Percentiles rank a stretch among this genome's conserved stretches.
Evolutionary conservation across 2,797 vertebrate genomes (phyloP).

Genomic region (Pagetopsis macropterus): DNA sequence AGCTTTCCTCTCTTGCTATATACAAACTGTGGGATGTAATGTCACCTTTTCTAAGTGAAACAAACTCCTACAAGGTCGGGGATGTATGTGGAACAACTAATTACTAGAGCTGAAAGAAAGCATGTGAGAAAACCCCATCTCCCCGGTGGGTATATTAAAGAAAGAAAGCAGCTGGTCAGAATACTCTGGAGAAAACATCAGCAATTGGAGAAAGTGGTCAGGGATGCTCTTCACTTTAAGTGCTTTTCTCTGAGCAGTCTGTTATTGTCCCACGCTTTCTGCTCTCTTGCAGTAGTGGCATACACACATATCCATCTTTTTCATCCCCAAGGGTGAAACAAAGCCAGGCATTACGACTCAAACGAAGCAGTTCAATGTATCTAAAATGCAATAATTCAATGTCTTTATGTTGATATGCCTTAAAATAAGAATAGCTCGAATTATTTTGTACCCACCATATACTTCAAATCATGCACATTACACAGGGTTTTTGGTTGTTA

Average conservation of each 20-base stretch:
- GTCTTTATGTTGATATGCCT: conserved; percentile 47
- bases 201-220: conserved; percentile 58
- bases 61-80: conserved; percentile 55
- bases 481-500: conserved; percentile 46
- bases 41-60: conserved; percentile 60
- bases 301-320: conserved; percentile 43
- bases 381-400: conserved; percentile 62
- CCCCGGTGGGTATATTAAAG: conserved; percentile 69
- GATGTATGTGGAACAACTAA: conserved; percentile 56
- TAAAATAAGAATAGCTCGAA: conserved; percentile 54
- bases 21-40: conserved; percentile 30
- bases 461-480: conserved; percentile 36
- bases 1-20: conserved; percentile 24
- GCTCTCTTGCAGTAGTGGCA: conserved; percentile 28
- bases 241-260: conserved; percentile 64
- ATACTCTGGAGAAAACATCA: conserved; percentile 72
- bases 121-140: conserved; percentile 65
- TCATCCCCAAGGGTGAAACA: conserved; percentile 59
- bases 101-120: conserved; percentile 66
- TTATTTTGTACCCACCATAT: conserved; percentile 19
- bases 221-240: conserved; percentile 68
- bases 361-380: conserved; percentile 64
- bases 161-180: conserved; percentile 74
- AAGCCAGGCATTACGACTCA: conserved; percentile 59
- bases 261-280: conserved; percentile 68